A percentile compares a stretch with the other conserved stretches of the same genome.
Evolutionary conservation across 2,888 invertebrate species (phyloP).

Genomic region (Lithophane ornitopus): DNA sequence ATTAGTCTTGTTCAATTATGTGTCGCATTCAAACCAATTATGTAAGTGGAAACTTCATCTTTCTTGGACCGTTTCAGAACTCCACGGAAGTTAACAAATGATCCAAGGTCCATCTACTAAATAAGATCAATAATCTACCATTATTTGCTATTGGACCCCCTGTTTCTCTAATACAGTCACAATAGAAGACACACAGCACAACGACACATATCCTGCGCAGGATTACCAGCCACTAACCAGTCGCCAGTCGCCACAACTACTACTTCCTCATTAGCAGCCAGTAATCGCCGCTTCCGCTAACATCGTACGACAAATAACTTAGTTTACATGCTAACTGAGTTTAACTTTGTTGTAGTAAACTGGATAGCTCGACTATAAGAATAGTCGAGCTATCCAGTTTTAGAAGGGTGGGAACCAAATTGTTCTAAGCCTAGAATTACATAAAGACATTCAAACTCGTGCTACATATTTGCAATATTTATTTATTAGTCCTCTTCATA

Average conservation of each 20-base stretch:
- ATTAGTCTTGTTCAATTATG: background rate
- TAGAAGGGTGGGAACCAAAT: background rate
- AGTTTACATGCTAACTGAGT: slow-evolving; percentile 25
- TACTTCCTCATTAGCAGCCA: slow-evolving; percentile 86
- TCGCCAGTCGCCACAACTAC: slow-evolving; percentile 72
- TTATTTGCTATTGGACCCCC: background rate
- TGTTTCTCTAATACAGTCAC: slow-evolving; percentile 10
- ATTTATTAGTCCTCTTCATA: background rate
- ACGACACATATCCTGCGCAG: slow-evolving; percentile 64
- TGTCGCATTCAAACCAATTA: background rate
- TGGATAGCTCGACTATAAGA: too few species aligned
- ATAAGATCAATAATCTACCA: background rate
- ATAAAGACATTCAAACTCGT: background rate
- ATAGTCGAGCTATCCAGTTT: background rate
- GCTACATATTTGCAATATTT: background rate
- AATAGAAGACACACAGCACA: slow-evolving; percentile 42
- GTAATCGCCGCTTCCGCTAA: slow-evolving; percentile 84
- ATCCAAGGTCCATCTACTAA: background rate
- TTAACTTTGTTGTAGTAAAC: slow-evolving; percentile 14
- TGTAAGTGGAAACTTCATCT: background rate
- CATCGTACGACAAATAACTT: slow-evolving; percentile 52
- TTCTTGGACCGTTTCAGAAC: background rate
- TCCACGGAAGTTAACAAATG: background rate
- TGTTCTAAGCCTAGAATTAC: background rate
- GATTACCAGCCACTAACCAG: slow-evolving; percentile 64